Evolutionary conservation across 2,888 invertebrate species (phyloP).

Genomic region (Harpagoxenus sublaevis): DNA sequence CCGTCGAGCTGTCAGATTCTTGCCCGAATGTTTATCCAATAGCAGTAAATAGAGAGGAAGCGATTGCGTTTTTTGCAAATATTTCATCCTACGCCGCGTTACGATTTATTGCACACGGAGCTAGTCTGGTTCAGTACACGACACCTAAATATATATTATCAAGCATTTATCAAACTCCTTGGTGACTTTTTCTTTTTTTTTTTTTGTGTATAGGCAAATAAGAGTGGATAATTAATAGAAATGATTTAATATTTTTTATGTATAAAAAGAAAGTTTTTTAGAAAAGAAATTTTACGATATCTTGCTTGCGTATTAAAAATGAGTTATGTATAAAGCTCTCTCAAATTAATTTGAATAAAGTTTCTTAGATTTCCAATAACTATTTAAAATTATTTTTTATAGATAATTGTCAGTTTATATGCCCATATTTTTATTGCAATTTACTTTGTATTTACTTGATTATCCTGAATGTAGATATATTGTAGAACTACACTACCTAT

Average conservation of each 20-base stretch:
- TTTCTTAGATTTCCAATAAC: background rate
- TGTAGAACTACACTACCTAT: background rate
- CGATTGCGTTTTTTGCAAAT: slow-evolving; percentile 45
- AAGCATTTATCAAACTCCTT: slow-evolving; percentile 29
- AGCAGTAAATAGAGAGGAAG: slow-evolving; percentile 50
- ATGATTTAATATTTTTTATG: background rate
- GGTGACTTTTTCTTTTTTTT: background rate
- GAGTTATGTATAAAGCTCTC: background rate
- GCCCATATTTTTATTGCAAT: background rate
- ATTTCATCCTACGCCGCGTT: slow-evolving; percentile 34
- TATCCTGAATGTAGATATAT: background rate
- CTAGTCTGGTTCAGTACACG: slow-evolving; percentile 21
- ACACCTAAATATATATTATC: slow-evolving; percentile 21
- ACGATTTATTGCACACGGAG: slow-evolving; percentile 34
- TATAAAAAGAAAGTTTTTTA: background rate
- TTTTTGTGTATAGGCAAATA: background rate
- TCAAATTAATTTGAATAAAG: background rate
- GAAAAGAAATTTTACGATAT: background rate
- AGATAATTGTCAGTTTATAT: background rate
- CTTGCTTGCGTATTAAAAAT: background rate
- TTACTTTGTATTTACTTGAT: background rate
- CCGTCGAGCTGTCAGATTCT: slow-evolving; percentile 54
- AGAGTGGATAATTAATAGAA: background rate
- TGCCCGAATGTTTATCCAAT: slow-evolving; percentile 55
- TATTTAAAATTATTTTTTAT: background rate